Evolutionary conservation across 2,888 invertebrate genomes (phyloP).

Genomic region (Spilosoma lubricipeda): DNA sequence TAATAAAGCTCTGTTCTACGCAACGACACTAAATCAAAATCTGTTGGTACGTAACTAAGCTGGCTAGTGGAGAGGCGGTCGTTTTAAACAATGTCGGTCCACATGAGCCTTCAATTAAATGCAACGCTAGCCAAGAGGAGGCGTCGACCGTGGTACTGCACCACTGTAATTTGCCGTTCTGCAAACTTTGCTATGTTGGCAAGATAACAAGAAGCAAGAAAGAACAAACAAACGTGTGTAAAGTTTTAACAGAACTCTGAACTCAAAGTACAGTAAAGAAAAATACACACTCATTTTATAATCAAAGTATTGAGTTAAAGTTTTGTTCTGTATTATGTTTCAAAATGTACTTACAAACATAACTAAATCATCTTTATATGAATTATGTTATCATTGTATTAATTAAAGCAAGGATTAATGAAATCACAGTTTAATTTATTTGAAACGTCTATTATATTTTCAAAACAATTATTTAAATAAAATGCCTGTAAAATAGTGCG

Average conservation of each 20-base stretch:
- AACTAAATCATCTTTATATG: neutral
- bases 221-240: conserved; percentile 1
- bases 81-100: conserved; percentile 51
- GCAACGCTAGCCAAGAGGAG: conserved; percentile 43
- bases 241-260: conserved; percentile 2
- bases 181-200: conserved; percentile 24
- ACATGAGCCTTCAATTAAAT: conserved; percentile 55
- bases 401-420: neutral
- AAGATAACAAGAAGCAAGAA: conserved; percentile 18
- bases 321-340: neutral
- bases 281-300: neutral
- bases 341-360: neutral
- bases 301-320: no score
- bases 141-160: conserved; percentile 21
- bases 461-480: neutral
- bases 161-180: conserved; percentile 36
- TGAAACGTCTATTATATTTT: neutral
- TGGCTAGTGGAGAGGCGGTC: conserved; percentile 28
- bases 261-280: neutral
- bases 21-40: conserved; percentile 14
- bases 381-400: neutral
- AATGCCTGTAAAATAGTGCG: neutral
- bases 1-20: conserved; percentile 13
- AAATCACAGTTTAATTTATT: neutral
- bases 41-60: conserved; percentile 5